Conservation (phyloP, 1,140 invertebrate species). For the Pristionchus pacificus region DNA sequence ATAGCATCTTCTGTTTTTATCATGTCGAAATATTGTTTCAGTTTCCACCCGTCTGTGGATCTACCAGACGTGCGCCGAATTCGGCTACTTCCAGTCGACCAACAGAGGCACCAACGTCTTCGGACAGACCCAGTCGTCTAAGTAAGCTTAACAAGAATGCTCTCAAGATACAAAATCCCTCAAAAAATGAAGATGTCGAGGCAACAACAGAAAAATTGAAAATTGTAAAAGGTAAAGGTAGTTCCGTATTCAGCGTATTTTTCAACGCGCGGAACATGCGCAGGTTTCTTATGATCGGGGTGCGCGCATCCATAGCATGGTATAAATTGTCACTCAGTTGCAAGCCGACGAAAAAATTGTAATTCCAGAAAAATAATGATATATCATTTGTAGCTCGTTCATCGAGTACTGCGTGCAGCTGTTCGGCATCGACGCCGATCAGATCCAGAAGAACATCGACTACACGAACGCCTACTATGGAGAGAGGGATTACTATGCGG, state of each 20-base stretch:
- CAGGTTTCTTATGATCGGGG: too few relatives aligned
- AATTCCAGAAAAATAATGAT: slow-evolving; percentile 9
- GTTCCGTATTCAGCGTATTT: too few relatives aligned
- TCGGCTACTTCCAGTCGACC: slow-evolving; percentile 88
- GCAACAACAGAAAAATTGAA: too few relatives aligned
- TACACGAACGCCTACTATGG: slow-evolving; percentile 78
- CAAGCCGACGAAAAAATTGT: too few relatives aligned
- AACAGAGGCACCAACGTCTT: slow-evolving; percentile 70
- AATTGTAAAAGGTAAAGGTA: too few relatives aligned
- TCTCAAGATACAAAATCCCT: too few relatives aligned
- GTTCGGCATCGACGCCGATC: not conserved
- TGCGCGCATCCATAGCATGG: too few relatives aligned
- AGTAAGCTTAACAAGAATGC: slow-evolving; percentile 51
- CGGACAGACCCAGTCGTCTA: slow-evolving; percentile 71
- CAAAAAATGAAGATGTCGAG: not conserved
- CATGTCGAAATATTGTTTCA: not conserved
- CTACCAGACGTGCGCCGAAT: slow-evolving; percentile 77
- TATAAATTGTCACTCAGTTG: too few relatives aligned
- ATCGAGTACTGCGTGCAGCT: not conserved
- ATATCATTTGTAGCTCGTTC: not conserved
- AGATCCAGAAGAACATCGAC: slow-evolving; percentile 34
- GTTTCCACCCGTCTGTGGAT: not conserved
- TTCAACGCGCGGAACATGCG: too few relatives aligned
- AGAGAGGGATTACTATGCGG: slow-evolving; percentile 63
- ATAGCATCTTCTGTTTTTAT: not conserved